A percentile compares a stretch with the other conserved stretches of the same genome.
These are phyloP conservation scores for Vulpes ferrilata DNA, from an alignment of 2,113 vertebrate species.

Conservation along the genomic window DNA sequence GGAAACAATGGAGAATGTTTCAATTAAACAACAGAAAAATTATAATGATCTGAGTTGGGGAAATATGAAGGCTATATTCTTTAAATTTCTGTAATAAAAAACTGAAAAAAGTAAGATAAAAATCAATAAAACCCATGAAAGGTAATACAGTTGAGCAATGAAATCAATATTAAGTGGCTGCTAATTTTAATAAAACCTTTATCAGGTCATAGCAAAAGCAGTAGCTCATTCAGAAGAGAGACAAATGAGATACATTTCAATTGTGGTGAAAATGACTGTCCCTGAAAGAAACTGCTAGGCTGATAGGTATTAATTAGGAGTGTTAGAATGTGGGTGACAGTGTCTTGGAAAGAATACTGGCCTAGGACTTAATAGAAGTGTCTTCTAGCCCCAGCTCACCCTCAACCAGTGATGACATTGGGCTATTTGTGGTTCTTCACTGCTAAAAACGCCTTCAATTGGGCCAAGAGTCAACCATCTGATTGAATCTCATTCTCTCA, in stretches of 20 bases:
- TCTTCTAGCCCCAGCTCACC: neutral
- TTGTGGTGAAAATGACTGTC: neutral
- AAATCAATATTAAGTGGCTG: slow-evolving; percentile 15
- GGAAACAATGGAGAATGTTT: neutral
- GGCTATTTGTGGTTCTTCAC: neutral
- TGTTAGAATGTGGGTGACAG: neutral
- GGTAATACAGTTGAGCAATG: neutral
- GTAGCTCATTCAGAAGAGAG: neutral
- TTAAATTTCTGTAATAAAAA: neutral
- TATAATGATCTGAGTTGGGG: neutral
- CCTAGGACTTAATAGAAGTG: neutral
- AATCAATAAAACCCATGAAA: neutral
- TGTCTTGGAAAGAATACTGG: neutral
- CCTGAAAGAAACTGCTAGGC: neutral
- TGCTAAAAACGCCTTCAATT: neutral
- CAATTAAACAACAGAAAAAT: slow-evolving; percentile 9
- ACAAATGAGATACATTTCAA: neutral
- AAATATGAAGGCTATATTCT: neutral
- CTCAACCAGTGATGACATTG: neutral
- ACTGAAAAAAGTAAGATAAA: neutral
- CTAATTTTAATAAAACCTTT: slow-evolving; percentile 4
- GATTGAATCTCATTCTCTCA: neutral
- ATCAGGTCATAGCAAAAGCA: neutral
- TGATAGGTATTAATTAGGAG: neutral
- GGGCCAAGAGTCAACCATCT: neutral